phyloP scores from a whole-genome alignment of 2,888 invertebrate species.

The Plagodis pulveraria region DNA sequence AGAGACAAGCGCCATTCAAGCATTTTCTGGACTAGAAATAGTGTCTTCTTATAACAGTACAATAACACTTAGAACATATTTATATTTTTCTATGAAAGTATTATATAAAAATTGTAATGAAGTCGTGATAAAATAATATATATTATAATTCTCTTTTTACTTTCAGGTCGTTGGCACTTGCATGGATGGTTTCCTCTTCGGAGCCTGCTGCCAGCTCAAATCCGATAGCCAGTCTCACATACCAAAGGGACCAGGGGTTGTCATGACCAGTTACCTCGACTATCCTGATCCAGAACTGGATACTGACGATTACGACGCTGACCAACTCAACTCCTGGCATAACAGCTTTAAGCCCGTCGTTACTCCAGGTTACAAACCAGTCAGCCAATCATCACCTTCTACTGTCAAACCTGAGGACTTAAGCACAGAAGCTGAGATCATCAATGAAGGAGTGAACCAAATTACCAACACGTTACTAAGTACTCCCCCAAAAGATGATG shows the following conservation, averaged over 20 bases:
- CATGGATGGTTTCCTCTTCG: constrained; percentile 96
- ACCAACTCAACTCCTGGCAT: constrained; percentile 72
- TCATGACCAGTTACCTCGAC: constrained; percentile 78
- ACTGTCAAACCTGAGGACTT: constrained; percentile 57
- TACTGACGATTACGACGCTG: constrained; percentile 69
- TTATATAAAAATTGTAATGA: too few relatives aligned
- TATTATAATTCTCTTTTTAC: background rate
- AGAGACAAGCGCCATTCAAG: too few relatives aligned
- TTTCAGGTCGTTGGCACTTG: constrained; percentile 90
- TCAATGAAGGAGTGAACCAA: constrained; percentile 83
- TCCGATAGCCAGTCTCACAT: constrained; percentile 77
- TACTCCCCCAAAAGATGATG: constrained; percentile 75
- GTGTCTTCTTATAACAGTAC: too few relatives aligned
- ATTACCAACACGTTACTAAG: constrained; percentile 82
- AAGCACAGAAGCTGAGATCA: constrained; percentile 78
- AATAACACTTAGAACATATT: too few relatives aligned
- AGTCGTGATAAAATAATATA: too few relatives aligned
- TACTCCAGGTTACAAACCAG: constrained; percentile 75
- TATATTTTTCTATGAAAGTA: too few relatives aligned
- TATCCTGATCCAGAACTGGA: constrained; percentile 73
- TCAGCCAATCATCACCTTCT: constrained; percentile 41
- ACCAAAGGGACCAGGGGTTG: constrained; percentile 78
- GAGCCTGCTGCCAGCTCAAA: constrained; percentile 93
- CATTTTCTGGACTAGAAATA: too few relatives aligned
- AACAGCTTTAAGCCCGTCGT: constrained; percentile 78